Base-by-base conservation (phyloP, 2,888 invertebrate species). In the Allolobophora icterica region DNA sequence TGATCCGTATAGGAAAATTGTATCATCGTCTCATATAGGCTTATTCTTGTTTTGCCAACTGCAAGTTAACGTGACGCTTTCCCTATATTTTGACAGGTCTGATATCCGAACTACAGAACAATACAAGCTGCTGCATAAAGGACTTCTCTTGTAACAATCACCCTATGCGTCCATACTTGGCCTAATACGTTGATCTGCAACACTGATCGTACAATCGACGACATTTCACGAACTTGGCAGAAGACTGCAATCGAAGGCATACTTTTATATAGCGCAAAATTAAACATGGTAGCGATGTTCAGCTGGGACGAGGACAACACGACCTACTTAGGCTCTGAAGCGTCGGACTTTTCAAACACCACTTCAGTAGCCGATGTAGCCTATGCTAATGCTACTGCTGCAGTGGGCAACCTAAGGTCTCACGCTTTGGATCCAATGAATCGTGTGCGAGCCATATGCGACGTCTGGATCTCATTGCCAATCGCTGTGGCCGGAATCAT, bases 401-500 rank as follows among this genome's bases (percentile, higher is more conserved):
- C 71, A 8, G 71, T 8, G 8, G 71, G 6, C n/a, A 71, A n/a
- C 71, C 45, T 45, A 24, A n/a, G n/a, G n/a, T n/a, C n/a, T n/a
- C n/a, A 24, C 84, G 84, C 21, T 24, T 30, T 30, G 15, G n/a
- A n/a, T 35, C 84, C n/a, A n/a, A 2, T 84, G n/a, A 24, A 35
- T 13, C 33, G 6, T 38, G 2, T 87, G 33, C 19, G 83, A 21
- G 2, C 34, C 33, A 40, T 89, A 17, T 45, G 42, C 89, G 89
- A 89, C 2, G 89, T 89, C 89, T 89, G 52, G 21, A 42, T 89
- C 42, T 24, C 45, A 6, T 3, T 40, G 38, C 89, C 89, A 13
- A 42, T 89, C n/a, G 89, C 89, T 21, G 17, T 89, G 19, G 89
- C 89, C 3, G 89, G 89, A 34, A 89, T 89, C 33, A 38, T 89